These are phyloP conservation scores for Meandrina meandrites DNA, from an alignment of 92 coral and sea anemone species.

Conservation along the genomic window DNA sequence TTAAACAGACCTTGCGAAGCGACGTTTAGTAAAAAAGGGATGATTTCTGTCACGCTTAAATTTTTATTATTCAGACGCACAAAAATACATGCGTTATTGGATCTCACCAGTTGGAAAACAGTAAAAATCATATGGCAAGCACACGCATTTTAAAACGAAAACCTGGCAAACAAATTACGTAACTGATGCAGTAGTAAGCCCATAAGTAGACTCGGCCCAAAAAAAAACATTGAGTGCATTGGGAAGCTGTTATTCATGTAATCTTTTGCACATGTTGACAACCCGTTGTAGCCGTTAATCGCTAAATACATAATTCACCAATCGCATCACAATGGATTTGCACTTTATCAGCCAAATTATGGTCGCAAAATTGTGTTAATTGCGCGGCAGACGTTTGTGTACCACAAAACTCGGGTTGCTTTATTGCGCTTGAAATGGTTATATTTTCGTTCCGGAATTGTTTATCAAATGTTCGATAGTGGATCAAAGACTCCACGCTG, in stretches of 20 bases:
- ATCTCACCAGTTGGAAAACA: not conserved
- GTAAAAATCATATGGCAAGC: not conserved
- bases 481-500: not conserved
- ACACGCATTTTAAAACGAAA: not conserved
- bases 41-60: not conserved
- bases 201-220: not conserved
- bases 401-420: not conserved
- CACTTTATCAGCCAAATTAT: not conserved
- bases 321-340: not conserved
- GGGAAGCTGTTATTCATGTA: not conserved
- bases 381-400: not conserved
- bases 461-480: not conserved
- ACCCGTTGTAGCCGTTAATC: slow-evolving; percentile 7
- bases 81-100: not conserved
- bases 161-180: not conserved
- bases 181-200: not conserved
- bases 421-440: not conserved
- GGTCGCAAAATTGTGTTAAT: not conserved
- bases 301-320: slow-evolving; percentile 6
- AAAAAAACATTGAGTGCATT: not conserved
- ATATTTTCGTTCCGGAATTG: not conserved
- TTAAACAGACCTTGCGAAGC: not conserved
- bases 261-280: not conserved
- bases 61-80: too few species aligned
- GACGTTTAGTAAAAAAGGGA: not conserved